A percentile compares a stretch with the other conserved stretches of the same genome.
Evolutionary conservation across 2,888 invertebrate genomes (phyloP).

Genomic region (Noctua fimbriata): DNA sequence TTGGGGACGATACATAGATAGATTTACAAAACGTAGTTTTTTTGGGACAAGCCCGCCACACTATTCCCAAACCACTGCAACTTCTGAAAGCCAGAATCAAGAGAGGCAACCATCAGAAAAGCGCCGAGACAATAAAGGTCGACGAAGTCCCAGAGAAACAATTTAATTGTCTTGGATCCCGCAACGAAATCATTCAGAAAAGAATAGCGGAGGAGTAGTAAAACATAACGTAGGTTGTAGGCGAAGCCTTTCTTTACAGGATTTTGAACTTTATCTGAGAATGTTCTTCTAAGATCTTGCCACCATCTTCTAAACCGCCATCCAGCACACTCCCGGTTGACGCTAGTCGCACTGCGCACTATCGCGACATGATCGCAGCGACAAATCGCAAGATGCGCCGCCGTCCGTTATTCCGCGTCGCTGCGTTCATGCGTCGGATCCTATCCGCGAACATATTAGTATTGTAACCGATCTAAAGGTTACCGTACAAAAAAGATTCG

Average conservation of each 20-base stretch:
- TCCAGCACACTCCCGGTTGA: slow-evolving; percentile 70
- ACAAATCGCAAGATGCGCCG: slow-evolving; percentile 81
- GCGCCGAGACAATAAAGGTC: too few species aligned
- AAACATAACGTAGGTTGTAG: too few species aligned
- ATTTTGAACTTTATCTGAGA: neutral
- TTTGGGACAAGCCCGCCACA: too few species aligned
- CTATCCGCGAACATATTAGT: slow-evolving; percentile 71
- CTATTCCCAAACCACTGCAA: too few species aligned
- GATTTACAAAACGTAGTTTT: too few species aligned
- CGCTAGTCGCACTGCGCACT: slow-evolving; percentile 73
- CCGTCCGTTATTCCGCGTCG: slow-evolving; percentile 74
- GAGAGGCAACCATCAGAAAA: too few species aligned
- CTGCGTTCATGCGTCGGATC: slow-evolving; percentile 71
- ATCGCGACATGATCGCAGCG: slow-evolving; percentile 80
- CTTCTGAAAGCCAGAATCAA: too few species aligned
- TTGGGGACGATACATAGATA: too few species aligned
- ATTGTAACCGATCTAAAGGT: slow-evolving; percentile 72
- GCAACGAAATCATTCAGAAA: too few species aligned
- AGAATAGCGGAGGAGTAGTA: too few species aligned
- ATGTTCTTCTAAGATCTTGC: slow-evolving; percentile 26
- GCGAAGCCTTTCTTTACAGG: neutral
- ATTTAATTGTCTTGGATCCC: too few species aligned
- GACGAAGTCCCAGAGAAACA: too few species aligned
- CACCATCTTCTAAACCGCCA: slow-evolving; percentile 47
- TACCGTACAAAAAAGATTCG: slow-evolving; percentile 64